Evolutionary conservation across 2,113 vertebrate species (phyloP), one percentile per base, ranked within the genome.

Genomic region (Morone chrysops): DNA sequence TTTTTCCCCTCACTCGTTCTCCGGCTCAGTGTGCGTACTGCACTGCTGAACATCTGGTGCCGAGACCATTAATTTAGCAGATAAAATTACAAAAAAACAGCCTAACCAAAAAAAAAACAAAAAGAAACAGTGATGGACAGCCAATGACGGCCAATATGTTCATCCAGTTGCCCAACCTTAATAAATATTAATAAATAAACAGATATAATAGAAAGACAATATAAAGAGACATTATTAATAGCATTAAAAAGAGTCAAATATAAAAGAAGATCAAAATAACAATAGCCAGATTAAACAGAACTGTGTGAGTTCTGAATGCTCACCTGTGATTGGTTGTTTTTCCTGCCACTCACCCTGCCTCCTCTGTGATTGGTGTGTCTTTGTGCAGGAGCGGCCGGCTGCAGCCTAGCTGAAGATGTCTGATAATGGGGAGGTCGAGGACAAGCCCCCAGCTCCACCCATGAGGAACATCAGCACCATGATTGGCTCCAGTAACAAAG

Each of bases 401-500:
- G 87, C 85, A 91, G 93, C 65, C 81, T 78, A 79, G 0, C 88
- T 93, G 92, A 98, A 96, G 88, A 99, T 99, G 98, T 99, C 97
- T 80, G 98, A 97, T 94, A 99, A 97, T 96, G 97, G 97, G 77
- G 97, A 98, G 91, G 94, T 96, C 71, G 97, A 99, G 90, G 98
- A 99, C 94, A 99, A 98, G 90, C 98, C 98, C 0, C 98, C 98
- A 66, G 98, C 98, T 72, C 98, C 98, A 67, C 98, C 98, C 0
- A 98, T 99, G 97, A 96, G 98, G 93, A 99, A 97, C 88, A 98
- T 97, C 83, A 99, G 98, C 96, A 99, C 98, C 40, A 96, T 99
- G 96, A 97, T 98, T 79, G 97, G 98, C 80, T 95, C 96, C 0
- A 94, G 96, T 86, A 94, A 94, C 93, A 99, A 99, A 93, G 98